Evolutionary conservation across 2,888 invertebrate genomes (phyloP).

Genomic region (Gymnoscelis rufifasciata): DNA sequence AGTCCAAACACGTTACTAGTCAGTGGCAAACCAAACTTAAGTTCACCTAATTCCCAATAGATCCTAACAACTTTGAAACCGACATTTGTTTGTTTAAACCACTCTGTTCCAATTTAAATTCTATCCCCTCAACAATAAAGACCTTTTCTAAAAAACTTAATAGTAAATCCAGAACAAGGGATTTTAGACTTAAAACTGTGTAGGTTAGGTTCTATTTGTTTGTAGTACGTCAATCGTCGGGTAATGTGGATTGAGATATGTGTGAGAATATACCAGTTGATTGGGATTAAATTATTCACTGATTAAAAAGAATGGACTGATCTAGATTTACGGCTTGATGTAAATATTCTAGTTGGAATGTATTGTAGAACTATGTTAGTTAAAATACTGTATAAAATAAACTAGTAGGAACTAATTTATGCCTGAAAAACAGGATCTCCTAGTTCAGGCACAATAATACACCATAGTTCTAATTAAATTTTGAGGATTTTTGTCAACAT

Average conservation of each 20-base stretch:
- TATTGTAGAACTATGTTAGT: too few relatives aligned
- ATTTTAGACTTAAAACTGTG: not conserved
- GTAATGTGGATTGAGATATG: constrained; percentile 3
- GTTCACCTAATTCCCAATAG: constrained; percentile 16
- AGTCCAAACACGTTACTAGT: not conserved
- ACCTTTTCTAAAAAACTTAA: too few relatives aligned
- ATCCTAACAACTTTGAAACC: constrained; percentile 8
- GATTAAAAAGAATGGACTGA: constrained; percentile 2
- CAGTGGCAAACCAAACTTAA: not conserved
- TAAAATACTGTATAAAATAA: too few relatives aligned
- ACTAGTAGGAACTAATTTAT: too few relatives aligned
- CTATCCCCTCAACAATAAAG: not conserved
- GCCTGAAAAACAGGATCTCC: too few relatives aligned
- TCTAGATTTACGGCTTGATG: too few relatives aligned
- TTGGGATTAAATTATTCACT: constrained; percentile 6
- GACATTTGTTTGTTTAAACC: constrained; percentile 5
- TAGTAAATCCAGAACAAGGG: too few relatives aligned
- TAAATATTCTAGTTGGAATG: too few relatives aligned
- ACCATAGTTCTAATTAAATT: too few relatives aligned
- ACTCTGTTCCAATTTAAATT: not conserved
- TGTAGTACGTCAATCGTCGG: not conserved
- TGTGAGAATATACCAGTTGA: constrained; percentile 3
- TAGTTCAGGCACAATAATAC: too few relatives aligned
- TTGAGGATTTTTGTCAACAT: too few relatives aligned
- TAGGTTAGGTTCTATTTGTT: not conserved